These are phyloP conservation scores for Dicerorhinus sumatrensis DNA, from an alignment of 2,113 vertebrate species.

Conservation along the genomic window DNA sequence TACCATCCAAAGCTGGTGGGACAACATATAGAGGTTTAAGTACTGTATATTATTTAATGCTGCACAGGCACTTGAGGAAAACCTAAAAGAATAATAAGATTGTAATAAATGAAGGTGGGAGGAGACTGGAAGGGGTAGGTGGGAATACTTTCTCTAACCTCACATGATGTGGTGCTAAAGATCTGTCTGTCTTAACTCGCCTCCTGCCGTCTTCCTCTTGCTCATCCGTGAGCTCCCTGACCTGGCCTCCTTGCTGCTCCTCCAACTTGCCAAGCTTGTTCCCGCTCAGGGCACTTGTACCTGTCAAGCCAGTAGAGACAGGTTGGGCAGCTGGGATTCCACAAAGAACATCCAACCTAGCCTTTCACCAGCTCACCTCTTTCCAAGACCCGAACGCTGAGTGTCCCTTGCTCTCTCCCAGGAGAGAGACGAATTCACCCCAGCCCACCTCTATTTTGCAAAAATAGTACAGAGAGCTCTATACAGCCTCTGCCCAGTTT, in stretches of 20 bases:
- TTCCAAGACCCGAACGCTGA: background rate
- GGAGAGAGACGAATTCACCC: background rate
- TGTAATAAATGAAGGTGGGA: background rate
- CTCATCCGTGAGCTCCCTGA: background rate
- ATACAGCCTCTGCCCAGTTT: background rate
- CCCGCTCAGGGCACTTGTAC: background rate
- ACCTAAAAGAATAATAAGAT: background rate
- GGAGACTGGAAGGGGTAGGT: accelerated
- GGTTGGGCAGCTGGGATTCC: background rate
- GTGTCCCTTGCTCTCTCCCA: background rate
- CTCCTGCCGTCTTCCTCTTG: background rate
- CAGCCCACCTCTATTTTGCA: background rate
- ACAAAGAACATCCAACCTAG: background rate
- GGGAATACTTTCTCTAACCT: background rate
- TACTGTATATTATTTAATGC: background rate
- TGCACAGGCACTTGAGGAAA: background rate
- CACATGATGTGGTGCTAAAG: too few species aligned
- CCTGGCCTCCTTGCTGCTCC: background rate
- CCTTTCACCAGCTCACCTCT: background rate
- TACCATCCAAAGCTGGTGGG: background rate
- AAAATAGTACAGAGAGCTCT: background rate
- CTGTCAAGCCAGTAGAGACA: background rate
- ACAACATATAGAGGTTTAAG: background rate
- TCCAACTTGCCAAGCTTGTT: background rate
- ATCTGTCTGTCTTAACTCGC: background rate